Base-by-base conservation (phyloP, 2,888 invertebrate genomes). In the Timandra comae region DNA sequence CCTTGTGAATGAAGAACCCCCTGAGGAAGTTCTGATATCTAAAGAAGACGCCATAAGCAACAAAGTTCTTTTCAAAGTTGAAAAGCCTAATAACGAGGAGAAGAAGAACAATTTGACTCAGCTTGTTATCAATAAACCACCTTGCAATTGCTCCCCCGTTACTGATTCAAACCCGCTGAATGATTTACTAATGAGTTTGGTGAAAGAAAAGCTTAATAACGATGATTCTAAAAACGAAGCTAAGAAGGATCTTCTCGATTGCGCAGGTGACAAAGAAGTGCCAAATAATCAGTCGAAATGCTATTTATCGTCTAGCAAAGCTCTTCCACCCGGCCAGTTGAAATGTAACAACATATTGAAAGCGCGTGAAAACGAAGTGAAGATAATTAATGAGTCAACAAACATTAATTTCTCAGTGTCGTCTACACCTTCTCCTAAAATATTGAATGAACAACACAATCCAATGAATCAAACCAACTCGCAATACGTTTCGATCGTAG, bases 291-390 rank as follows among this genome's bases (percentile, higher is more conserved):
- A 89, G 67, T 81, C 88, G 26, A 90, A 90, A 65, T 86, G 90
- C 63, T 89, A 91, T 48, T 84, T 90, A 49, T 77, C 88, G 25
- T 89, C 88, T 21, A 88, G 87, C 12, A 90, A 91, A 56, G 91
- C 93, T 11, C 88, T 97, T 38, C 96, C 96, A 27, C 94, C 95
- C 5, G 95, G 96, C 46, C 94, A 96, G 65, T 89, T 97, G 42
- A 98, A 97, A 80, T 97, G 97, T 80, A 97, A 84, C 46, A 97
- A 84, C 42, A 97, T 97, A 68, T 86, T 97, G 33, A 98, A 98
- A 88, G 95, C 95, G 76, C 88, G 88, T 54, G 77, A 86, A 52
- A 84, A 70, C 50, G 85, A 85, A 52, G 76, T 85, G 3, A 86
- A 82, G 47, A 76, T 86, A 28, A 71, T 82, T 12, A 82, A 85